Conservation (phyloP, 2,113 vertebrate genomes). For the Nothoprocta pentlandii region DNA sequence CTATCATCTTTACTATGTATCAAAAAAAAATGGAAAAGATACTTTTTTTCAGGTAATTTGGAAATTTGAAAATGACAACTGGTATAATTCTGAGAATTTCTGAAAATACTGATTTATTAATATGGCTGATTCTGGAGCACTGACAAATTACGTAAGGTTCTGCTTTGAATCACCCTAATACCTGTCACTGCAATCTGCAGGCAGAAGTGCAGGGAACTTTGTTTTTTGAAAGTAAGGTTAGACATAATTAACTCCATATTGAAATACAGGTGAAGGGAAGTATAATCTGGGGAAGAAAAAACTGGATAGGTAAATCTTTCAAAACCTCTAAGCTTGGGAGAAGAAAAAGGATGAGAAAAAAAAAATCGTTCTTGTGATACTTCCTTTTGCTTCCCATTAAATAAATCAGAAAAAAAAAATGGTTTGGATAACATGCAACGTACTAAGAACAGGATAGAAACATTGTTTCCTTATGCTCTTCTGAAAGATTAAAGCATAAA, state of each 20-base stretch:
- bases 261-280: background rate
- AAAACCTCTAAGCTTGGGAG: background rate
- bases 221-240: conserved; percentile 3
- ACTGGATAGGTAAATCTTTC: background rate
- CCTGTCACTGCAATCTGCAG: background rate
- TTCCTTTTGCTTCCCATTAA: background rate
- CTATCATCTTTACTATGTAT: background rate
- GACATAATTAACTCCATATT: conserved; percentile 5
- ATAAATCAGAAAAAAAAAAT: background rate
- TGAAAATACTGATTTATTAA: background rate
- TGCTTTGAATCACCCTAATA: background rate
- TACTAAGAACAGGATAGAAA: background rate
- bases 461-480: background rate
- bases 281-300: background rate
- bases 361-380: background rate
- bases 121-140: background rate
- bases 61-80: background rate
- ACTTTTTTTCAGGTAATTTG: background rate
- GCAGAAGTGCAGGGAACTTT: background rate
- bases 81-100: background rate
- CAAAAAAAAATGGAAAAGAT: background rate
- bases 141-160: background rate
- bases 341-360: background rate
- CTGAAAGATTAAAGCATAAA: background rate
- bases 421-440: background rate